A percentile compares a stretch with the other conserved stretches of the same genome.
Conservation (phyloP, 2,888 invertebrate species). For the Amaurobius ferox region DNA sequence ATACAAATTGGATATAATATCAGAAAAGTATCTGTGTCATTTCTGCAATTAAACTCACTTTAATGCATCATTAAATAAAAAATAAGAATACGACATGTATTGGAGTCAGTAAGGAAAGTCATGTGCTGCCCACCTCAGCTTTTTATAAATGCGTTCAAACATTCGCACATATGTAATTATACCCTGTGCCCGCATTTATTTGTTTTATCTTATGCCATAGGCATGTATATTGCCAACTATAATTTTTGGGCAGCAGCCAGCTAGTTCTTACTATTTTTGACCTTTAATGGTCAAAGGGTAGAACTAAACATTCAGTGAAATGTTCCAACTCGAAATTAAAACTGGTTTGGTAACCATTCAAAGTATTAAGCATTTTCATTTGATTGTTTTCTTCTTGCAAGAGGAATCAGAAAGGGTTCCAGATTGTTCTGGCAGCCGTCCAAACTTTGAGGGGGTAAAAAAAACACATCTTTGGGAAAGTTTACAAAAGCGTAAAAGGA, state of each 20-base stretch:
- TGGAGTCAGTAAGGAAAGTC: too few species aligned
- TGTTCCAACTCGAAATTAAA: neutral
- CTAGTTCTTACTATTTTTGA: neutral
- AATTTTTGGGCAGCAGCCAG: neutral
- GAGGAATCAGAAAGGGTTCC: neutral
- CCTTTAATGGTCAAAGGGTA: neutral
- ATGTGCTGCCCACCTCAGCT: too few species aligned
- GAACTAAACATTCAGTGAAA: neutral
- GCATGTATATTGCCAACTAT: neutral
- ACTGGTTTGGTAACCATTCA: neutral
- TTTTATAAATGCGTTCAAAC: too few species aligned
- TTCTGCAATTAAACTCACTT: too few species aligned
- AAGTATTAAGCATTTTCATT: conserved; percentile 9
- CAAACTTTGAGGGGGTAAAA: neutral
- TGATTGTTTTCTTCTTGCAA: neutral
- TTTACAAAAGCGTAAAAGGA: neutral
- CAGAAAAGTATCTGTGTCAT: too few species aligned
- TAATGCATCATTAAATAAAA: too few species aligned
- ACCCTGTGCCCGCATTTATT: too few species aligned
- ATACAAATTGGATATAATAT: too few species aligned
- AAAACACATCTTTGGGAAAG: neutral
- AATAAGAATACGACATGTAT: too few species aligned
- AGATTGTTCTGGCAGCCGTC: neutral
- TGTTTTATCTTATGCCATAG: neutral
- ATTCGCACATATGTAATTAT: too few species aligned